Evolutionary conservation across 2,888 invertebrate species (phyloP), one percentile per base, ranked within the genome.

Genomic region (Latheticus oryzae): DNA sequence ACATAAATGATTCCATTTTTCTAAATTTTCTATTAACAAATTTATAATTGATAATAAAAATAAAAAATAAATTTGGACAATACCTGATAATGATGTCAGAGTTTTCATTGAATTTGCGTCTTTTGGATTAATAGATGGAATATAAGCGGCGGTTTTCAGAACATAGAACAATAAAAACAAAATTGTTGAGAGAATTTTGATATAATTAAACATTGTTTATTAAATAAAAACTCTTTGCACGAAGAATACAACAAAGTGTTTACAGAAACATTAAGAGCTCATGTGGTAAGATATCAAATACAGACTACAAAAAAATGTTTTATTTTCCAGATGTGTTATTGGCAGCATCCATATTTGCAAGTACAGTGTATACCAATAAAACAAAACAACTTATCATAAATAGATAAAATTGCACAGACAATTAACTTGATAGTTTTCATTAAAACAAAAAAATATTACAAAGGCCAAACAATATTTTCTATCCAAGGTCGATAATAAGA

Each of bases 1-100:
- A 64, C 79, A 80, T 7, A 80, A 66, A 3, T 70, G 71, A 64
- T 77, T 79, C 72, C 80, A 79, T 62, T 74, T 75, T 52, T 78
- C 78, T 65, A 80, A 67, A 54, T 78, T 75, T 45, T 70, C 79
- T 77, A 65, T 5, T 21, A 45, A 12, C 3, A 11, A 9, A 12
- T 17, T 38, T 23, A 2, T 11, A 12, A n/a, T 5, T 24, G 13
- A 24, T 13, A 4, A 24, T 40, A 2, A 5, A n/a, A 2, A 1
- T 4, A 28, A 28, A 28, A 28, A n/a, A n/a, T n/a, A n/a, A n/a
- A n/a, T n/a, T n/a, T n/a, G 9, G 1, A 9, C 11, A 28, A 11
- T 21, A 52, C 51, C 51, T 40, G 50, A 15, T 13, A 51, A 16
- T 2, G 8, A 12, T 32, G 40, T 52, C 7, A 16, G 30, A 13